Percentiles rank a stretch among this genome's conserved stretches.
These are phyloP conservation scores for Hermaeophaga mercurialis DNA, from an alignment of 2,888 invertebrate species.

Conservation along the genomic window DNA sequence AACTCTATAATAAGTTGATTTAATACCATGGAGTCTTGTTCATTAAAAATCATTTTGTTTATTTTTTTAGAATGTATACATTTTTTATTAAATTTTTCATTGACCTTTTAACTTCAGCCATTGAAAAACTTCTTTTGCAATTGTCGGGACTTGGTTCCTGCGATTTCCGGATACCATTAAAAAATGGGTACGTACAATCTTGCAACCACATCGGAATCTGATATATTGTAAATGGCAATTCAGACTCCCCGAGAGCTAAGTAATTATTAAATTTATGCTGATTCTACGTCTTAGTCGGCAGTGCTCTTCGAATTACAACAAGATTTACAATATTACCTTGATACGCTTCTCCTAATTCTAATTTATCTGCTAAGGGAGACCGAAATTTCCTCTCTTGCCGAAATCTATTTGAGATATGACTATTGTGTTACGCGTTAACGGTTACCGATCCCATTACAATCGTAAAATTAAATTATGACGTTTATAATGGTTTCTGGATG, in stretches of 20 bases:
- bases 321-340: slow-evolving; percentile 61
- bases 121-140: too few relatives aligned
- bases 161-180: too few relatives aligned
- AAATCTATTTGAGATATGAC: slow-evolving; percentile 53
- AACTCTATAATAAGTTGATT: too few relatives aligned
- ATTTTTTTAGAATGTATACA: too few relatives aligned
- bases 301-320: slow-evolving; percentile 58
- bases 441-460: slow-evolving; percentile 50
- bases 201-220: slow-evolving; percentile 14
- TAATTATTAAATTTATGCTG: slow-evolving; percentile 63
- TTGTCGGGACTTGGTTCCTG: too few relatives aligned
- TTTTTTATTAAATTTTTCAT: too few relatives aligned
- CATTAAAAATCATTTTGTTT: too few relatives aligned
- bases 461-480: slow-evolving; percentile 55
- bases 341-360: slow-evolving; percentile 59
- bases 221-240: slow-evolving; percentile 40
- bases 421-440: slow-evolving; percentile 50
- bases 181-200: neutral
- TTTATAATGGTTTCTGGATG: slow-evolving; percentile 44
- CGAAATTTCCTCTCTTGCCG: slow-evolving; percentile 32
- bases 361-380: slow-evolving; percentile 54
- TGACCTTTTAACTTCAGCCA: too few relatives aligned
- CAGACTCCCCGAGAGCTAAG: slow-evolving; percentile 52
- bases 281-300: slow-evolving; percentile 60
- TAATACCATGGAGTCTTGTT: too few relatives aligned